These are phyloP conservation scores for Macrotis lagotis DNA, from an alignment of 2,113 vertebrate species.

Conservation along the genomic window DNA sequence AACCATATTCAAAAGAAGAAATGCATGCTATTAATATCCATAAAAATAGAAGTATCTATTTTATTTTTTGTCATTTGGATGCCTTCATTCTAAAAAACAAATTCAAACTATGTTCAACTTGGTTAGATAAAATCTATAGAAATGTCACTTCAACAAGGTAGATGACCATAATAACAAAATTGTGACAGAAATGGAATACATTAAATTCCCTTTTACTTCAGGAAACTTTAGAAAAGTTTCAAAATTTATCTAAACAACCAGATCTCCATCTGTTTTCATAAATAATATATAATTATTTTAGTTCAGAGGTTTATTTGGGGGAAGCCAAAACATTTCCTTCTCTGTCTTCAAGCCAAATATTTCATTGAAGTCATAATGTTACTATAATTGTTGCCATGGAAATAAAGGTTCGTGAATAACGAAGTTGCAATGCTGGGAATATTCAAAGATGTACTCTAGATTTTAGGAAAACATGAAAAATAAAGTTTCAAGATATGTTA, in stretches of 20 bases:
- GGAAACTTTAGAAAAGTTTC: constrained; percentile 7
- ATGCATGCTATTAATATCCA: background rate
- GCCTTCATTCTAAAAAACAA: background rate
- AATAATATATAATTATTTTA: constrained; percentile 3
- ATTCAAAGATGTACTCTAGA: background rate
- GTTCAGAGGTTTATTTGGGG: background rate
- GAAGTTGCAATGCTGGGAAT: constrained; percentile 18
- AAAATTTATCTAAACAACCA: constrained; percentile 22
- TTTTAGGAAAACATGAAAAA: background rate
- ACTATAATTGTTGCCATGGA: constrained; percentile 65
- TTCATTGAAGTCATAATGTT: constrained; percentile 53
- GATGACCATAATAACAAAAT: background rate
- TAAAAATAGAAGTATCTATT: background rate
- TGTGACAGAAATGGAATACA: constrained; percentile 5
- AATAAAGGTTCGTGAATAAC: constrained; percentile 56
- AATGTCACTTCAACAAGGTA: background rate
- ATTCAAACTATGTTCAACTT: background rate
- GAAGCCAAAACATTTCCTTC: background rate
- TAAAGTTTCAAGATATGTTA: background rate
- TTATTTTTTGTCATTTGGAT: background rate
- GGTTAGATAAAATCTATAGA: background rate
- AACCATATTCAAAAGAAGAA: background rate
- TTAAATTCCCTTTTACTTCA: background rate
- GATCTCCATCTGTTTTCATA: background rate
- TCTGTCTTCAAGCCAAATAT: constrained; percentile 27